Evolutionary conservation across 1,140 invertebrate genomes (phyloP), one percentile per base, ranked within the genome.

Genomic region (Neodiprion pinetum): DNA sequence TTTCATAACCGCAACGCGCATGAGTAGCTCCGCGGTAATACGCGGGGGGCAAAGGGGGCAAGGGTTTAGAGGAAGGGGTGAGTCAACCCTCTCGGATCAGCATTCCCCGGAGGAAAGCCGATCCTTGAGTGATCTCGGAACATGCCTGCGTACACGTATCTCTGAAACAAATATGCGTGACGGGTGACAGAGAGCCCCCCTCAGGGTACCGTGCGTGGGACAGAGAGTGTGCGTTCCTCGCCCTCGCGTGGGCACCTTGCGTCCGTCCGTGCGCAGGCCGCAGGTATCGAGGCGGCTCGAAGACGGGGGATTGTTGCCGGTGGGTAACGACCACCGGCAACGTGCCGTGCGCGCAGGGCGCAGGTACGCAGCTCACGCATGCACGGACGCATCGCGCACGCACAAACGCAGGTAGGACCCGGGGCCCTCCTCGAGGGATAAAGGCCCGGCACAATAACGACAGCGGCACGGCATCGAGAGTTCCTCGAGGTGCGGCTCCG

Each of bases 231-330:
- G 53, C 9, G 53, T 3, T 61, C 53, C 53, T 61, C 53, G 53
- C 53, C 53, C 53, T 61, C 53, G 53, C 53, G 53, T 61, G 53
- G 53, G 53, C 53, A 61, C 53, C n/a, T 61, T 17, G 53, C n/a
- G 53, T 61, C 5, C 28, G 28, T 40, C 28, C 28, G 28, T 40
- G 28, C 5, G 28, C 28, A 40, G 28, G 28, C 28, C 28, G 28
- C 28, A 40, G 28, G 53, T 61, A 12, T 61, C 9, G 53, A 17
- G 53, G n/a, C 11, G 53, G n/a, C 53, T 61, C 53, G 53, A 61
- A 17, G n/a, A 61, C 53, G n/a, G 11, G 4, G 11, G 8, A 61
- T 61, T 61, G 53, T 61, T 61, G n/a, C 11, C 9, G 11, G n/a
- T 61, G n/a, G 53, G 9, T 9, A 61, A 12, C 53, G 53, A 61